Percentiles rank a stretch among this genome's conserved stretches.
phyloP scores from a whole-genome alignment of 2,888 invertebrate species.

The Pedicia rivosa region DNA sequence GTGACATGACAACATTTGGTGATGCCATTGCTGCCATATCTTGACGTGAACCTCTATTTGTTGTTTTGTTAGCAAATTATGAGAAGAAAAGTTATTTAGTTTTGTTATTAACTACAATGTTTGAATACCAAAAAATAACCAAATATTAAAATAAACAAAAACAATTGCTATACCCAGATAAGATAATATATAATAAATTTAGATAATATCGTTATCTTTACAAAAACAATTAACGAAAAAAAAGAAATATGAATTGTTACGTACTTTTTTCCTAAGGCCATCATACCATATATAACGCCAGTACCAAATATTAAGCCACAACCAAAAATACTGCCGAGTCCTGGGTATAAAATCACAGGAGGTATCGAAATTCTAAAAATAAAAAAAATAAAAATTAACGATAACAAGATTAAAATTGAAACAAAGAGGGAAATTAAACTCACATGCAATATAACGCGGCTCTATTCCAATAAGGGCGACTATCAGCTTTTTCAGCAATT shows the following conservation, averaged over 20 bases:
- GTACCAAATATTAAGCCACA: conserved; percentile 78
- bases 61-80: background rate
- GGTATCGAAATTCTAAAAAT: conserved; percentile 57
- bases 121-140: background rate
- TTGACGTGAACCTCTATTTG: conserved; percentile 58
- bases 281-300: conserved; percentile 82
- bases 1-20: conserved; percentile 43
- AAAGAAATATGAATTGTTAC: conserved; percentile 27
- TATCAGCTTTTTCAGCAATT: conserved; percentile 67
- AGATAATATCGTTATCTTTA: no score
- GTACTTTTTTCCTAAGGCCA: conserved; percentile 92
- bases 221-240: no score
- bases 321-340: conserved; percentile 64
- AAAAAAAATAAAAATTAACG: no score
- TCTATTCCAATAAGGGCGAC: conserved; percentile 78
- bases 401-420: no score
- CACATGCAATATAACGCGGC: conserved; percentile 73
- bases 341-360: conserved; percentile 62
- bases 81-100: no score
- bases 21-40: conserved; percentile 73
- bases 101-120: background rate
- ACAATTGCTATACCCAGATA: background rate
- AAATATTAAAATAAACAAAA: background rate
- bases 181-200: background rate
- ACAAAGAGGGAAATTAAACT: no score